Evolutionary conservation across 2,888 invertebrate species (phyloP), one percentile per base, ranked within the genome.

Genomic region (Amiota mariae): DNA sequence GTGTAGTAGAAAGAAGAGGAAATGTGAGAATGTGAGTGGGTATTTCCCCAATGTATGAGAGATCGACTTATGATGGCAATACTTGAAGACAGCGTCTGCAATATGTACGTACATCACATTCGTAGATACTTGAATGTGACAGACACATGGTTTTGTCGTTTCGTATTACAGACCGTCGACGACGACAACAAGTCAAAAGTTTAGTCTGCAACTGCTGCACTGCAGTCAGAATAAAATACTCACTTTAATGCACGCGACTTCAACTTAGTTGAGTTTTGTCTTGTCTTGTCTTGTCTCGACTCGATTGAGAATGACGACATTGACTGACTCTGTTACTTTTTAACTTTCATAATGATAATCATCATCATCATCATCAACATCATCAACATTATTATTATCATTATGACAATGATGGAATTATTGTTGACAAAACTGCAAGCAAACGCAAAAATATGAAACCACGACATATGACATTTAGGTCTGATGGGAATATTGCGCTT

Each of bases 371-470:
- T 51, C 36, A 63, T 63, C n/a, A n/a, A n/a, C n/a, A n/a, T n/a
- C n/a, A 67, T 18, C 24, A 24, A 2, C 3, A 24, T 24, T 3
- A 24, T 2, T 10, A 51, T 51, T 13, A 63, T 63, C 12, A 63
- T 63, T 24, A 24, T 36, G 24, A 63, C 24, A 24, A 51, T 67
- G 51, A 68, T 68, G 51, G 24, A 51, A 68, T 68, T 68, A 68
- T 51, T 51, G 51, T 24, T 51, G 67, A 68, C 67, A 68, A 68
- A 51, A 12, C 36, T 68, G 67, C 51, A 13, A 20, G 20, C 15
- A 15, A 49, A 3, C 51, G 67, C 20, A 10, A 54, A 68, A 68
- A 51, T 51, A 24, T 24, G 67, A 68, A 54, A 68, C 24, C 48
- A 47, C 66, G 48, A 66, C 9, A 48, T 47, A 11, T 66, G 59